Evolutionary conservation across 2,888 invertebrate genomes (phyloP), one percentile per base, ranked within the genome.

Genomic region (Iphiclides podalirius): DNA sequence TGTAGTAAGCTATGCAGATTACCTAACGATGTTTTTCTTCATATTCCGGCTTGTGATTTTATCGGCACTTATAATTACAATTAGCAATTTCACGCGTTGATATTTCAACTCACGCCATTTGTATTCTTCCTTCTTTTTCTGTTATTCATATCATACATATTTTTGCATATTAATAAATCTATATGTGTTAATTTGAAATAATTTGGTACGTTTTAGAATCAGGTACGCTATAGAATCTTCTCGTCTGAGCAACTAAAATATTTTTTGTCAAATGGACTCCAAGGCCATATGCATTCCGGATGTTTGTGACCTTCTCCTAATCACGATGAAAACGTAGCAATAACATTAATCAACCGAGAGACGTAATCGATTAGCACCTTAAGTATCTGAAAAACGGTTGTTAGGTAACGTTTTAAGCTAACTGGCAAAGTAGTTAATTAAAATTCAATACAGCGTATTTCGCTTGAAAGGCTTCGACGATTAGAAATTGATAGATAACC

Each of bases 401-500:
- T 41, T 41, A 16, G 40, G 41, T 33, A 17, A 33, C 33, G 17
- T 17, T 41, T 35, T 35, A 26, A 40, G 20, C 36, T 17, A 26
- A 40, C 15, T 20, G 26, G 13, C n/a, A 14, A 17, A 37, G 12
- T 17, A 20, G 20, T 42, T 48, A 37, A 48, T 42, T 48, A 31
- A 31, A 37, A 36, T 48, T 48, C 37, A 33, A 42, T 47, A 15
- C 12, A 11, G 31, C 4, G n/a, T 28, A 48, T 42, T 28, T 48
- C 20, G 31, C 31, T 37, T 1, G 26, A 41, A 28, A 28, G 26
- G 23, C 12, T 34, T 17, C n/a, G 11, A 41, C 28, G 17, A 28
- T 47, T 47, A 41, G 14, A 41, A 47, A 41, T 41, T 36, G 28
- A 41, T 12, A 35, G 15, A 39, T 28, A 47, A 47, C 12, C 13